phyloP scores from a whole-genome alignment of 2,797 vertebrate species.

The Tiaroga cobitis region DNA sequence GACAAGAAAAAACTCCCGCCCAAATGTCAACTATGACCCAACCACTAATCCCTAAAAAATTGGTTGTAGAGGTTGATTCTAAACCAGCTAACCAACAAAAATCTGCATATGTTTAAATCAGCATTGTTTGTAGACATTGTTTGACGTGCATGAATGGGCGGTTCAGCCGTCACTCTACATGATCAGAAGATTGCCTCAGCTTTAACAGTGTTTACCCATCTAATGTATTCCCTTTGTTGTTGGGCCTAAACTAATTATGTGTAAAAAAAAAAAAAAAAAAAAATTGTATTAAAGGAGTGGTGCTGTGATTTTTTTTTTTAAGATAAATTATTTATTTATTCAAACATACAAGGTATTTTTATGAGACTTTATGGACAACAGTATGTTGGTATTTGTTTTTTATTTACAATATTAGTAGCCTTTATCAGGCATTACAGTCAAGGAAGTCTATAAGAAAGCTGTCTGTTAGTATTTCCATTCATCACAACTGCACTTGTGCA shows the following conservation, averaged over 20 bases:
- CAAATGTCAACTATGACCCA: not conserved
- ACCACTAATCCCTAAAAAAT: not conserved
- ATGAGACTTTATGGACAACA: slow-evolving; percentile 23
- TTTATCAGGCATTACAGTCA: not conserved
- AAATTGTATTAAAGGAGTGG: slow-evolving; percentile 11
- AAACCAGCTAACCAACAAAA: slow-evolving; percentile 1
- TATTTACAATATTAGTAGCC: not conserved
- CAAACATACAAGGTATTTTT: slow-evolving; percentile 37
- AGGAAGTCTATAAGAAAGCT: slow-evolving; percentile 4
- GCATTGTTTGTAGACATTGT: not conserved
- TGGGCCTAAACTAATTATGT: slow-evolving; percentile 34
- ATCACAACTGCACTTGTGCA: not conserved
- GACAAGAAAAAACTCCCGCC: not conserved
- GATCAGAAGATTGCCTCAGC: slow-evolving; percentile 8
- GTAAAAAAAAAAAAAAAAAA: slow-evolving; percentile 22
- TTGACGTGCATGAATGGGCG: not conserved
- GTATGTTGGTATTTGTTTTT: slow-evolving; percentile 11
- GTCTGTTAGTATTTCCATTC: not conserved
- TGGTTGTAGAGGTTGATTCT: not conserved
- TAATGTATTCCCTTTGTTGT: slow-evolving; percentile 11
- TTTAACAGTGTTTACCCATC: slow-evolving; percentile 18
- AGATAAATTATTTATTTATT: slow-evolving; percentile 23
- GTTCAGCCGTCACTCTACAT: not conserved
- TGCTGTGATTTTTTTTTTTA: slow-evolving; percentile 26
- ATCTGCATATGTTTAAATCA: not conserved